phyloP scores from a whole-genome alignment of 2,113 vertebrate genomes.

The human (Homo sapiens) region GRCh38 chr22:25610501-25611000 shows the following conservation, averaged over 20 bases:
- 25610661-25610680: fast-evolving
- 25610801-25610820: neutral
- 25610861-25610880: too few species aligned
- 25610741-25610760: neutral
- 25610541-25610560: neutral
- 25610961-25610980: too few species aligned
- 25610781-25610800: fast-evolving
- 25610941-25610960: too few species aligned
- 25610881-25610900: too few species aligned
- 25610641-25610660: neutral
- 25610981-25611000: too few species aligned
- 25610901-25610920: too few species aligned
- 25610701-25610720: fast-evolving
- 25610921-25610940: too few species aligned
- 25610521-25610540: neutral
- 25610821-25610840: neutral
- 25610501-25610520: too few species aligned
- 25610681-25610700: neutral
- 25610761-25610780: neutral
- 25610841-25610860: too few species aligned
- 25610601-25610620: neutral
- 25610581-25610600: neutral
- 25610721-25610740: too few species aligned
- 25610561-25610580: neutral
- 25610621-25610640: neutral